Evolutionary conservation across 2,888 invertebrate genomes (phyloP).

Genomic region (Lymantria monacha): DNA sequence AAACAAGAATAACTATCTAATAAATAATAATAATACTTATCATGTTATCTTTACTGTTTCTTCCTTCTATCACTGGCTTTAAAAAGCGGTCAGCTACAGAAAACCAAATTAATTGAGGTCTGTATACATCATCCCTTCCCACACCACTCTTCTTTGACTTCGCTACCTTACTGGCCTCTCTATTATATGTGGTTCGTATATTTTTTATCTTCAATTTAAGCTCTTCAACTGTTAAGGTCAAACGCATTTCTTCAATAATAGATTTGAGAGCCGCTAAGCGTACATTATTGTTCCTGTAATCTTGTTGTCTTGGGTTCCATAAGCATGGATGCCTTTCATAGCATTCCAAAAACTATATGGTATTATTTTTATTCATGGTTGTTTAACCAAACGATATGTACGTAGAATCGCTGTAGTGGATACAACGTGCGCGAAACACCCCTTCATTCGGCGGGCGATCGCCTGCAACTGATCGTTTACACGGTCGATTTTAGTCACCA

Average conservation of each 20-base stretch:
- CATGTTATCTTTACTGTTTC: conserved; percentile 35
- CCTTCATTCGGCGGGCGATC: conserved; percentile 21
- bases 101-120: conserved; percentile 42
- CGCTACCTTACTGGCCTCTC: conserved; percentile 39
- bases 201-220: conserved; percentile 35
- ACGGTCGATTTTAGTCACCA: background rate
- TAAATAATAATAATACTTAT: conserved; percentile 28
- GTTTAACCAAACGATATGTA: conserved; percentile 23
- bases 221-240: conserved; percentile 34
- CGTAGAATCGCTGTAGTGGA: conserved; percentile 21
- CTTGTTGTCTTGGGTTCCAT: conserved; percentile 35
- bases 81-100: conserved; percentile 42
- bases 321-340: conserved; percentile 29
- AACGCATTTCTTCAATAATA: conserved; percentile 9
- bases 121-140: conserved; percentile 37
- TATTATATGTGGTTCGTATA: conserved; percentile 40
- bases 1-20: conserved; percentile 28
- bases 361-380: conserved; percentile 30
- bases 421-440: conserved; percentile 27
- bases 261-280: conserved; percentile 28
- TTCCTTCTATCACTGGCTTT: conserved; percentile 38
- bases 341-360: conserved; percentile 35
- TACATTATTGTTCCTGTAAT: conserved; percentile 16
- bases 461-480: background rate
- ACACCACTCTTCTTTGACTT: conserved; percentile 40